Percentiles rank a stretch among this genome's conserved stretches.
Evolutionary conservation across 2,113 vertebrate genomes (phyloP).

Genomic region (Callaeas wilsoni): DNA sequence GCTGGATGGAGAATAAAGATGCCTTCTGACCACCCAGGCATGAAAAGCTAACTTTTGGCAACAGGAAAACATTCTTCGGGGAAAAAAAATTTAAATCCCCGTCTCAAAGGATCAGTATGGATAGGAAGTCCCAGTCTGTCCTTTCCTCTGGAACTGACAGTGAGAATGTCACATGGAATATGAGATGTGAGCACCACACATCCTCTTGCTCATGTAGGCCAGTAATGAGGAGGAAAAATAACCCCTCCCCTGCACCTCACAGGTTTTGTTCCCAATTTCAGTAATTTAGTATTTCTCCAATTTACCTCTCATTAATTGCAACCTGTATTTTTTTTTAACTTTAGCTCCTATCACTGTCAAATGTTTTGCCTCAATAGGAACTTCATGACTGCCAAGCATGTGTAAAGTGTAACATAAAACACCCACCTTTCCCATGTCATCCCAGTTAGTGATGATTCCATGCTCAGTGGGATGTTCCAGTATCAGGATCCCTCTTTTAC

Average conservation of each 20-base stretch:
- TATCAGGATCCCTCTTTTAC: background rate
- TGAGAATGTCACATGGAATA: background rate
- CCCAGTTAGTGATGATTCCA: conserved; percentile 22
- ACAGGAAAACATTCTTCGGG: background rate
- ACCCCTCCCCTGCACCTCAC: background rate
- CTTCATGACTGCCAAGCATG: background rate
- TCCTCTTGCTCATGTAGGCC: background rate
- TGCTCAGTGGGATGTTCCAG: conserved; percentile 16
- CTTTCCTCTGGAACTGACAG: background rate
- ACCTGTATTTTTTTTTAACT: background rate
- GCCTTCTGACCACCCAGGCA: fast-evolving
- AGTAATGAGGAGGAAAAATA: background rate
- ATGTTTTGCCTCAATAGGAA: background rate
- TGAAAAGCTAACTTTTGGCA: background rate
- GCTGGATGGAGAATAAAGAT: background rate
- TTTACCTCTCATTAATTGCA: background rate
- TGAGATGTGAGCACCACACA: background rate
- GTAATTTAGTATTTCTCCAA: background rate
- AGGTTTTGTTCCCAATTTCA: background rate
- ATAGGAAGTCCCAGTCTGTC: background rate
- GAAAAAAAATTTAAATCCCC: fast-evolving
- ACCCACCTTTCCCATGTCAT: conserved; percentile 19
- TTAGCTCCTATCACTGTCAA: background rate
- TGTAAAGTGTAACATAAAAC: background rate
- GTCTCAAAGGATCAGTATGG: background rate